Conservation (phyloP, 2,888 invertebrate genomes). For the Gastrophysa polygoni region DNA sequence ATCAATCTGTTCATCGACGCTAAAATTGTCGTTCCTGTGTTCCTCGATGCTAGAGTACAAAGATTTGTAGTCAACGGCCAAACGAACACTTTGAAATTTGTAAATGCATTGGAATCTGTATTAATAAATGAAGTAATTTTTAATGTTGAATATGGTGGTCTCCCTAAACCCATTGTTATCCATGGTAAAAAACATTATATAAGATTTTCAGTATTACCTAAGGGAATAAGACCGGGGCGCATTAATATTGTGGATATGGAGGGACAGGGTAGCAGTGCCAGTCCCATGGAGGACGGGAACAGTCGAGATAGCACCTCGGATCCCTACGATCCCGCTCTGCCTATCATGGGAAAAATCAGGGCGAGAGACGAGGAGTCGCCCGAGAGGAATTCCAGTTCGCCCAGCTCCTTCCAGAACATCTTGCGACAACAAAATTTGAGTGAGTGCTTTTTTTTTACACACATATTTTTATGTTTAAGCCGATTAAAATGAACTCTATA, state of each 20-base stretch:
- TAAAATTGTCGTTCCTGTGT: slow-evolving; percentile 77
- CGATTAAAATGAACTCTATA: too few relatives aligned
- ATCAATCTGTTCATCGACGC: slow-evolving; percentile 85
- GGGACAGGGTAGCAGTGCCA: slow-evolving; percentile 53
- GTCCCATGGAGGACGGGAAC: slow-evolving; percentile 42
- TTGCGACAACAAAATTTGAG: slow-evolving; percentile 52
- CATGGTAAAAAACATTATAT: slow-evolving; percentile 80
- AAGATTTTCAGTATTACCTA: slow-evolving; percentile 78
- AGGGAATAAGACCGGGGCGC: slow-evolving; percentile 73
- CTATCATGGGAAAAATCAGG: slow-evolving; percentile 29
- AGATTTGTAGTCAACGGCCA: slow-evolving; percentile 75
- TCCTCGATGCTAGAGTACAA: slow-evolving; percentile 83
- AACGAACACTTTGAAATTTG: slow-evolving; percentile 78
- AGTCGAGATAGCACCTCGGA: slow-evolving; percentile 42
- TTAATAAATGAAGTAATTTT: slow-evolving; percentile 80
- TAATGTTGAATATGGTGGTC: slow-evolving; percentile 81
- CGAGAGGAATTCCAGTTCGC: slow-evolving; percentile 53
- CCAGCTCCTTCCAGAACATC: slow-evolving; percentile 50
- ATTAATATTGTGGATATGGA: slow-evolving; percentile 77
- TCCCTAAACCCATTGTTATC: slow-evolving; percentile 78
- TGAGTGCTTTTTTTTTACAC: slow-evolving; percentile 42
- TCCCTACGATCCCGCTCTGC: slow-evolving; percentile 49
- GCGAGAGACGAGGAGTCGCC: slow-evolving; percentile 42
- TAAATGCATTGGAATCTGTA: slow-evolving; percentile 76
- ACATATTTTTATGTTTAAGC: too few relatives aligned